Conservation (phyloP, 2,113 vertebrate genomes). For the Cephalopterus ornatus region DNA sequence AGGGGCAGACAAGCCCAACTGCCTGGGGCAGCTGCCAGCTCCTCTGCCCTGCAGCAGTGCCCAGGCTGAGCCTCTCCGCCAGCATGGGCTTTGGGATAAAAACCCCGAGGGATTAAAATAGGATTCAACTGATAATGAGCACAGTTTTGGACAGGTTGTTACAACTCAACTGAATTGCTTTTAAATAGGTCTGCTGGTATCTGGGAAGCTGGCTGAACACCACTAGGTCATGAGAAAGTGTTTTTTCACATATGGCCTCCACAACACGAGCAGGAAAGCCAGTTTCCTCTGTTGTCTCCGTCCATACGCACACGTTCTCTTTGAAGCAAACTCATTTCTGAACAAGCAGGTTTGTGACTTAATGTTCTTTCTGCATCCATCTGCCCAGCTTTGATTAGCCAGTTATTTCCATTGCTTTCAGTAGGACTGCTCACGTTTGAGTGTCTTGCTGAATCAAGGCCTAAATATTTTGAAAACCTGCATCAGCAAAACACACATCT, state of each 20-base stretch:
- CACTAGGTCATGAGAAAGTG: rapidly evolving
- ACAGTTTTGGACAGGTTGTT: neutral
- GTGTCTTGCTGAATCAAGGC: neutral
- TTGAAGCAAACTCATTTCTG: neutral
- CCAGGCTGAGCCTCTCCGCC: rapidly evolving
- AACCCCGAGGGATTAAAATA: neutral
- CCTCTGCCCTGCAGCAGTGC: neutral
- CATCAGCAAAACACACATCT: neutral
- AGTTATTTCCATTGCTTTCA: neutral
- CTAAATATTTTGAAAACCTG: neutral
- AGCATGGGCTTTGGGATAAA: neutral
- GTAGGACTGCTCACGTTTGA: neutral
- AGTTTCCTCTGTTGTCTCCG: neutral
- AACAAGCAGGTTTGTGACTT: neutral
- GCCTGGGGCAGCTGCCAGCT: rapidly evolving
- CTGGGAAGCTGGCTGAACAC: neutral
- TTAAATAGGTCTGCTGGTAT: neutral
- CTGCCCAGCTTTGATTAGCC: neutral
- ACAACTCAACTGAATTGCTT: neutral
- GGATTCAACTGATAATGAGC: rapidly evolving
- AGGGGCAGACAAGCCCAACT: neutral
- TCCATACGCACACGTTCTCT: rapidly evolving
- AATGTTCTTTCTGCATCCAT: neutral
- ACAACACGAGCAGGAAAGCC: rapidly evolving
- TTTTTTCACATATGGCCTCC: rapidly evolving